phyloP scores from a whole-genome alignment of 1,140 invertebrate species.

The Polypedilum vanderplanki region DNA sequence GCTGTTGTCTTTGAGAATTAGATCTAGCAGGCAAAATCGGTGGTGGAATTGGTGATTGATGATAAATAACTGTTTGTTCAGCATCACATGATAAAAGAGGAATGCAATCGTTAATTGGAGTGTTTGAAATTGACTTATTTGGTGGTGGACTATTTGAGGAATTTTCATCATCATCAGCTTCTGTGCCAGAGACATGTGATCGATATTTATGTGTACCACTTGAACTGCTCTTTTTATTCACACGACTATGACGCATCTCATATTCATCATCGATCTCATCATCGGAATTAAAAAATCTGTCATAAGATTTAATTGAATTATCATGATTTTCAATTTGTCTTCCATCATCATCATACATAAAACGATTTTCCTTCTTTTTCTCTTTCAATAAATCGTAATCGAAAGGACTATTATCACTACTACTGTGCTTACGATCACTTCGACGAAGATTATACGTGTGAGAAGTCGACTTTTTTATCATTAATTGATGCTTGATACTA shows the following conservation, averaged over 20 bases:
- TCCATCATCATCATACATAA: constrained; percentile 16
- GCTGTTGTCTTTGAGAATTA: background rate
- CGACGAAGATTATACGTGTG: background rate
- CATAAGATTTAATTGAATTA: constrained; percentile 24
- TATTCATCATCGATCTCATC: background rate
- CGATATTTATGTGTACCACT: constrained; percentile 24
- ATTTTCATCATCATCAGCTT: constrained; percentile 31
- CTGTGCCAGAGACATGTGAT: background rate
- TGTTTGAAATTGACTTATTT: constrained; percentile 30
- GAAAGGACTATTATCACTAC: constrained; percentile 3
- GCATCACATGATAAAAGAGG: constrained; percentile 25
- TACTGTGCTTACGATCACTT: background rate
- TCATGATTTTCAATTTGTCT: background rate
- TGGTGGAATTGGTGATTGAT: constrained; percentile 17
- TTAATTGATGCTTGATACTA: background rate
- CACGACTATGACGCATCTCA: background rate
- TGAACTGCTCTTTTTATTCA: constrained; percentile 27
- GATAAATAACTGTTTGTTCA: background rate
- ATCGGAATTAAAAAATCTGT: background rate
- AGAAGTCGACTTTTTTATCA: constrained; percentile 14
- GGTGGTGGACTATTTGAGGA: constrained; percentile 31
- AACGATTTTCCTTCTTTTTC: constrained; percentile 9
- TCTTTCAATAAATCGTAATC: constrained; percentile 14
- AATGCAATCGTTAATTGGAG: constrained; percentile 31
- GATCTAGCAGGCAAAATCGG: background rate